A percentile compares a stretch with the other conserved stretches of the same genome.
These are phyloP conservation scores for Falco cherrug DNA, from an alignment of 2,797 vertebrate genomes.

Conservation along the genomic window DNA sequence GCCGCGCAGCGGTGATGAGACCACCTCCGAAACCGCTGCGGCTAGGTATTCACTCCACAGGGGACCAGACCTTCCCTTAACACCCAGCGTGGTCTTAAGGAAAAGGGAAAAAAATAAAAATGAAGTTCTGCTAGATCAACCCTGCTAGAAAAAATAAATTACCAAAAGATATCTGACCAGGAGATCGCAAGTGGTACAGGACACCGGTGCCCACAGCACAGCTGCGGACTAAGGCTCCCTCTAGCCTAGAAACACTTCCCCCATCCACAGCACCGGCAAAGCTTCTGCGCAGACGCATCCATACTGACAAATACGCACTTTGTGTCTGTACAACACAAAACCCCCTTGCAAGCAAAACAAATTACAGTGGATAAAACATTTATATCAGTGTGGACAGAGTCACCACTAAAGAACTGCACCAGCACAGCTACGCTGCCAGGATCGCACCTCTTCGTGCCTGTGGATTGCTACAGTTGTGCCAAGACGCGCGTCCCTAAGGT, in stretches of 20 bases:
- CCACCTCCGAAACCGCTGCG: not conserved
- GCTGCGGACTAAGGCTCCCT: not conserved
- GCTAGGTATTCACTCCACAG: rapidly evolving
- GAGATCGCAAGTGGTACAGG: not conserved
- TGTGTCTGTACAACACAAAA: not conserved
- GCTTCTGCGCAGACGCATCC: not conserved
- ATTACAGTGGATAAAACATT: rapidly evolving
- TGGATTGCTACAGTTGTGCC: not conserved
- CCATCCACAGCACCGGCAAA: not conserved
- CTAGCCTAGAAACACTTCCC: not conserved
- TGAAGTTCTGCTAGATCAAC: not conserved
- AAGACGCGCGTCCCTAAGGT: rapidly evolving
- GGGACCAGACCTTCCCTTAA: not conserved
- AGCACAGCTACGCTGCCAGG: too few relatives aligned
- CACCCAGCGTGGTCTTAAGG: rapidly evolving
- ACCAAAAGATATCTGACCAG: not conserved
- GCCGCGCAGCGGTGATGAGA: not conserved
- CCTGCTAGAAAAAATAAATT: not conserved
- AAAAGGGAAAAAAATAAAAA: not conserved
- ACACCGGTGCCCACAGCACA: not conserved
- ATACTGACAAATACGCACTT: rapidly evolving
- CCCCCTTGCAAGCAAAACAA: not conserved
- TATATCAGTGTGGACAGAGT: rapidly evolving
- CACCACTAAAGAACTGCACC: not conserved
- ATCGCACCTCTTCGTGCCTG: too few relatives aligned